Evolutionary conservation across 2,113 vertebrate genomes (phyloP).

Genomic region (Eulemur rufifrons): DNA sequence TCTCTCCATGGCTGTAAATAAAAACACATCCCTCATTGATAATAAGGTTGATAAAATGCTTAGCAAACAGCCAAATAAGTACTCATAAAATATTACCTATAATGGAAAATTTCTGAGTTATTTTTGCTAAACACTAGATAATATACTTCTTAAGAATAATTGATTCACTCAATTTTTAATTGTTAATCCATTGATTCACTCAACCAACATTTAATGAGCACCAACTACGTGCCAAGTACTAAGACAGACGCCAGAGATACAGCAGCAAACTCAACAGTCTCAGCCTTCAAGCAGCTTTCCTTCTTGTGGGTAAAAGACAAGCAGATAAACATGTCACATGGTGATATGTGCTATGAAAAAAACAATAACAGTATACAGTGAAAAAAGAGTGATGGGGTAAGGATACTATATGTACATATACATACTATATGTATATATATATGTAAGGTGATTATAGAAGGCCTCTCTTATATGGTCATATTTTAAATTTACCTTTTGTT

Average conservation of each 20-base stretch:
- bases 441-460: background rate
- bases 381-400: background rate
- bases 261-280: background rate
- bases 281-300: background rate
- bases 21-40: background rate
- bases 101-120: background rate
- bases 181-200: background rate
- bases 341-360: background rate
- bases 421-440: background rate
- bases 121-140: background rate
- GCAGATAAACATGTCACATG: background rate
- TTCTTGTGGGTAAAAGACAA: background rate
- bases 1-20: background rate
- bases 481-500: background rate
- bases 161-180: background rate
- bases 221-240: background rate
- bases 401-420: background rate
- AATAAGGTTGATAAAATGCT: background rate
- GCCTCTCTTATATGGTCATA: background rate
- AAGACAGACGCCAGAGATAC: background rate
- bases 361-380: background rate
- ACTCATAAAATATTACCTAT: constrained; percentile 25
- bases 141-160: background rate
- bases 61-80: background rate
- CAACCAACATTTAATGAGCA: background rate